A percentile compares a stretch with the other conserved stretches of the same genome.
Conservation (phyloP, 2,888 invertebrate genomes). For the Drosophila sordidapex region DNA sequence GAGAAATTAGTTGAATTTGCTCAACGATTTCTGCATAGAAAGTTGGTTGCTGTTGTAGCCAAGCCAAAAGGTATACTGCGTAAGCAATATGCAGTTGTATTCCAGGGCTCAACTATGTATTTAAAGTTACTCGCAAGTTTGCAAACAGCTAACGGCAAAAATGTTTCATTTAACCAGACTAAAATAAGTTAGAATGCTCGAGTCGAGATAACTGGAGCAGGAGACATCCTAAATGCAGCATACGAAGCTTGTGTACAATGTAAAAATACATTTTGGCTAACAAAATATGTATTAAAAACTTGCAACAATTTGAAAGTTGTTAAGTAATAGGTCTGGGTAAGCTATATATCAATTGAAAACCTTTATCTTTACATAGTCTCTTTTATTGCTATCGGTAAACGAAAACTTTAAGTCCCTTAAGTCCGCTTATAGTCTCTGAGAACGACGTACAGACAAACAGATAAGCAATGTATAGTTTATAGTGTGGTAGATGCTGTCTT, state of each 20-base stretch:
- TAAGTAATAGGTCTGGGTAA: background rate
- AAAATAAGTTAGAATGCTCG: background rate
- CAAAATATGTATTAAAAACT: background rate
- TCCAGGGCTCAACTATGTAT: background rate
- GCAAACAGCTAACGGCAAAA: background rate
- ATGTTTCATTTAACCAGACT: background rate
- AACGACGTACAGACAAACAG: fast-evolving
- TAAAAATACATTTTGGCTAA: background rate
- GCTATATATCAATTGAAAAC: background rate
- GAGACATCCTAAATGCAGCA: background rate
- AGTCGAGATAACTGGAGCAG: background rate
- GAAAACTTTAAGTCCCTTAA: background rate
- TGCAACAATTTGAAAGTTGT: background rate
- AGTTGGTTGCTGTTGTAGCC: constrained; percentile 12
- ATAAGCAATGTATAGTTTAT: background rate
- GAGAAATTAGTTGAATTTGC: constrained; percentile 37
- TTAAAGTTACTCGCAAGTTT: constrained; percentile 9
- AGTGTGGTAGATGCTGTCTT: background rate
- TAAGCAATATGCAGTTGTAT: constrained; percentile 7
- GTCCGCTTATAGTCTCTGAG: background rate
- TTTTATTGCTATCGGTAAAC: background rate
- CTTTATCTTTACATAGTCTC: background rate
- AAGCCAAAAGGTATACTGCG: constrained; percentile 9
- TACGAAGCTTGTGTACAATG: background rate
- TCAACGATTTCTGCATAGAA: constrained; percentile 40